Evolutionary conservation across 2,888 invertebrate species (phyloP).

Genomic region (Netelia fuscicornis): DNA sequence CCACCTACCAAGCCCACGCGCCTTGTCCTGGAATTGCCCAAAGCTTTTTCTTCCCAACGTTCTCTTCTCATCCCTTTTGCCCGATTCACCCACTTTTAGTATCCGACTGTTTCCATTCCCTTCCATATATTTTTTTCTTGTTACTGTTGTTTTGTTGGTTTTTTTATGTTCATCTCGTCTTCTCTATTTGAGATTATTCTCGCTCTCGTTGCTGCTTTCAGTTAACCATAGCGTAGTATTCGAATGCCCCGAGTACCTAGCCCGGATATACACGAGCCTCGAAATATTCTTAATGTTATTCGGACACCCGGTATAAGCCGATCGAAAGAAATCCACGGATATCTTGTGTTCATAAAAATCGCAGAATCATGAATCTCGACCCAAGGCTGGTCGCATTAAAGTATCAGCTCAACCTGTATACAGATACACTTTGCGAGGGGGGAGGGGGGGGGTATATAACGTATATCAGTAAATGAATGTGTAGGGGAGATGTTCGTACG

Average conservation of each 20-base stretch:
- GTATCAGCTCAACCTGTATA: too few relatives aligned
- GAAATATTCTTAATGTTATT: slow-evolving; percentile 23
- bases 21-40: slow-evolving; percentile 5
- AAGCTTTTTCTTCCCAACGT: slow-evolving; percentile 11
- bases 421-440: too few relatives aligned
- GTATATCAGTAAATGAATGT: slow-evolving; percentile 12
- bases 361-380: too few relatives aligned
- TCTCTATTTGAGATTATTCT: background rate
- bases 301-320: slow-evolving; percentile 10
- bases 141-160: background rate
- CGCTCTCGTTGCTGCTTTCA: slow-evolving; percentile 19
- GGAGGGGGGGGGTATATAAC: background rate
- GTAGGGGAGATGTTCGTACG: slow-evolving; percentile 13
- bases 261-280: background rate
- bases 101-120: background rate
- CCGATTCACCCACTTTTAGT: background rate
- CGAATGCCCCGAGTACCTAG: background rate
- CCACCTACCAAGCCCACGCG: background rate
- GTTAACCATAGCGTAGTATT: slow-evolving; percentile 17
- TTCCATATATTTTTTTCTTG: background rate
- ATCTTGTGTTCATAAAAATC: too few relatives aligned
- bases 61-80: background rate
- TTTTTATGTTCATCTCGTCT: background rate
- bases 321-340: background rate
- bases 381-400: too few relatives aligned